Percentiles rank a stretch among this genome's conserved stretches.
Conservation (phyloP, 2,888 invertebrate genomes). For the Hyppa rectilinea region DNA sequence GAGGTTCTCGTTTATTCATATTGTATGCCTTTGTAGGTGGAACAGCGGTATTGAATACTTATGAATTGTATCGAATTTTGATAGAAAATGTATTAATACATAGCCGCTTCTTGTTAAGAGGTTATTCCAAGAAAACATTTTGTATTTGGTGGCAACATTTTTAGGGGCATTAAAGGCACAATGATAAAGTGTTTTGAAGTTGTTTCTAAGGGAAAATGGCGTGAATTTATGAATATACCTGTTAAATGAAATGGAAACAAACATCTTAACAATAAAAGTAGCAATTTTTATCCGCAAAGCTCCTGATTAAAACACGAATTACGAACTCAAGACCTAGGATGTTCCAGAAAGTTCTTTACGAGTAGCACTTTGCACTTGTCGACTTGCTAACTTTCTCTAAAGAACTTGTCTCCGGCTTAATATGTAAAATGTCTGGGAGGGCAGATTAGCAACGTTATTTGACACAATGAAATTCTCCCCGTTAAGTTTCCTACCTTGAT, state of each 20-base stretch:
- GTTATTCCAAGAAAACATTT: background rate
- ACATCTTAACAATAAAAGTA: conserved; percentile 19
- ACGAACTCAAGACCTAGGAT: conserved; percentile 56
- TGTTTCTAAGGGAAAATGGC: background rate
- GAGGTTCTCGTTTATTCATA: conserved; percentile 31
- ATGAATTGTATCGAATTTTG: conserved; percentile 25
- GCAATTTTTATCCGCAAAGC: conserved; percentile 38
- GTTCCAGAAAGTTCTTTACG: conserved; percentile 62
- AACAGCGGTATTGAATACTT: conserved; percentile 20
- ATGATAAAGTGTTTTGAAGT: background rate
- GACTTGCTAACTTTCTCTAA: conserved; percentile 65
- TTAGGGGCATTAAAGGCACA: background rate
- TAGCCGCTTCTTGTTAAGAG: background rate
- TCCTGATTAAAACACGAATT: conserved; percentile 53
- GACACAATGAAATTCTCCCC: conserved; percentile 74
- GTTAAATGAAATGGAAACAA: background rate
- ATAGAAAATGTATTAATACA: conserved; percentile 8
- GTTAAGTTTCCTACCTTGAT: conserved; percentile 66
- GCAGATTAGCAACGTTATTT: conserved; percentile 79
- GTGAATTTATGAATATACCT: too few species aligned
- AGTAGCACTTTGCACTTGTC: conserved; percentile 66
- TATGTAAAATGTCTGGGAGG: conserved; percentile 80
- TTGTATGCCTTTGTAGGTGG: conserved; percentile 19
- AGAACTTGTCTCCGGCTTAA: conserved; percentile 74
- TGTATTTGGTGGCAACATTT: background rate